Evolutionary conservation across 2,888 invertebrate species (phyloP), one percentile per base, ranked within the genome.

Genomic region (Chaetogeoica ovagalla): DNA sequence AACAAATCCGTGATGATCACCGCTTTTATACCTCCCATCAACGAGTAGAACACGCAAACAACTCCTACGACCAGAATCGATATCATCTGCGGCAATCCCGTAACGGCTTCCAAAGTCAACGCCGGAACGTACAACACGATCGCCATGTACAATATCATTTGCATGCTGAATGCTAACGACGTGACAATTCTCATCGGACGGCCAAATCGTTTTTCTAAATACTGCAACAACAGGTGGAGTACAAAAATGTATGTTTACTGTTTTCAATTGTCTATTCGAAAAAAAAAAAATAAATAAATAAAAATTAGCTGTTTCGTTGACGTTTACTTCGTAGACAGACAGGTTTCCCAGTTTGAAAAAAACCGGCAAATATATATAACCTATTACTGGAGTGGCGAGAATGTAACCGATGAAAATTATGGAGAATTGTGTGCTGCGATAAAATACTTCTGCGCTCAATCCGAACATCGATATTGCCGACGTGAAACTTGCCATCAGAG

Each of bases 91-190:
- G 87, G 86, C 60, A 89, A 83, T 57, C 88, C 88, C 1, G 88
- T 89, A 7, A 89, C 89, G 0, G 90, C 87, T 82, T 87, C 87
- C 37, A 98, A 86, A 0, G 97, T 96, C 83, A 98, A 88, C 0
- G 97, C 93, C 2, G 98, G 97, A 0, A 97, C 97, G 86, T 95
- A 98, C 15, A 98, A 87, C 30, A 96, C 97, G 84, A 98, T 93
- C 0, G 97, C 94, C 88, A 94, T 94, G 84, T 95, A 95, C 23
- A 95, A 87, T 83, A 96, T 90, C 92, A 96, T 94, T 88, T 98
- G 97, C 62, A 95, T 84, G 74, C 94, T 92, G 85, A 96, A 97
- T 0, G 93, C 92, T 73, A 94, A 85, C 4, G 96, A 95, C 0
- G 95, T 96, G 21, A 91, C 87, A 83, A 93, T 86, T 84, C 97